These are phyloP conservation scores for Lethenteron camtschaticum DNA, from an alignment of 2,113 vertebrate species.

Conservation along the genomic window DNA sequence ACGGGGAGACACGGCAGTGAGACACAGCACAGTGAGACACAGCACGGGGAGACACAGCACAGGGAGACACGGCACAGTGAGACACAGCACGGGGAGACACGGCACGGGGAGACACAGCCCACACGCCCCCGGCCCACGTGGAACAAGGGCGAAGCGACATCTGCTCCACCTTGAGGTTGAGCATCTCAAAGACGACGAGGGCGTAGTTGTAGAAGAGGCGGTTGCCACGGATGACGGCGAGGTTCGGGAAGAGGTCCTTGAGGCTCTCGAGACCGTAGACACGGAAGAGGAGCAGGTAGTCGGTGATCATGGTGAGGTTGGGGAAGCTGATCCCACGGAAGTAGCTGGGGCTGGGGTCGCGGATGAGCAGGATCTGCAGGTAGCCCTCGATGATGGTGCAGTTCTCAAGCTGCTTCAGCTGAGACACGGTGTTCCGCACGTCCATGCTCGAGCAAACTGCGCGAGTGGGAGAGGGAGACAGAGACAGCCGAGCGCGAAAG, in stretches of 20 bases:
- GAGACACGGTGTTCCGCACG: slow-evolving; percentile 29
- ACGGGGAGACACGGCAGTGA: too few species aligned
- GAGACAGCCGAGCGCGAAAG: background rate
- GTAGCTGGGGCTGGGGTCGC: slow-evolving; percentile 28
- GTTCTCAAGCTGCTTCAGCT: slow-evolving; percentile 34
- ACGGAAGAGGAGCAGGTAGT: slow-evolving; percentile 38
- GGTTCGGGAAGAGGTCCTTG: slow-evolving; percentile 37
- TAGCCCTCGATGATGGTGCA: slow-evolving; percentile 38
- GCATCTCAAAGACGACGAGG: slow-evolving; percentile 42
- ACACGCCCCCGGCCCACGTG: too few species aligned
- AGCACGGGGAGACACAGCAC: too few species aligned
- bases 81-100: too few species aligned
- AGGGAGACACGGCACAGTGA: too few species aligned
- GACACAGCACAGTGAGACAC: too few species aligned
- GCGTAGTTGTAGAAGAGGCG: slow-evolving; percentile 38
- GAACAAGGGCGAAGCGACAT: too few species aligned
- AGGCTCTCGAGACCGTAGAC: slow-evolving; percentile 40
- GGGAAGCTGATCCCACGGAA: slow-evolving; percentile 33
- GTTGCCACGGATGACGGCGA: slow-evolving; percentile 29
- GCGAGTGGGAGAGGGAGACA: background rate
- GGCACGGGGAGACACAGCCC: too few species aligned
- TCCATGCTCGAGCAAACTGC: slow-evolving; percentile 42
- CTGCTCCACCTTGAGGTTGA: slow-evolving; percentile 16
- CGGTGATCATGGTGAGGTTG: slow-evolving; percentile 33
- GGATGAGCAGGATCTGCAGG: slow-evolving; percentile 42